Percentiles rank a stretch among this genome's conserved stretches.
phyloP scores from a whole-genome alignment of 2,113 vertebrate species.

The Taurulus bubalis region DNA sequence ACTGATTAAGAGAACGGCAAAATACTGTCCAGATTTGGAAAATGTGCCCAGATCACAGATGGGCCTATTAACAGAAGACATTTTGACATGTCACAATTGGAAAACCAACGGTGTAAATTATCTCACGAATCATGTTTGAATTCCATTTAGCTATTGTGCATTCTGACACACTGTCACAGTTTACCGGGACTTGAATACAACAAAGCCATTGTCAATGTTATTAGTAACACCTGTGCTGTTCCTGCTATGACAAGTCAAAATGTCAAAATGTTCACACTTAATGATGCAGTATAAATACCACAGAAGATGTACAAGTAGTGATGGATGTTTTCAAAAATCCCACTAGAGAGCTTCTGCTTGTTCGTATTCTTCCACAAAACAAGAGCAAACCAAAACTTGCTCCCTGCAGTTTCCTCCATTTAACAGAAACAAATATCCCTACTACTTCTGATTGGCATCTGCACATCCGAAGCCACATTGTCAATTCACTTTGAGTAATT shows the following conservation, averaged over 20 bases:
- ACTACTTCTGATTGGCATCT: constrained; percentile 9
- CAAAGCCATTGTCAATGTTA: neutral
- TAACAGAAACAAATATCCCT: neutral
- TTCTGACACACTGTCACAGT: neutral
- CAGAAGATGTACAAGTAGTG: neutral
- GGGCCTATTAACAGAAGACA: neutral
- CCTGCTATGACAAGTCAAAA: neutral
- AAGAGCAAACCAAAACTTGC: neutral
- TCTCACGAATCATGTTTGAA: neutral
- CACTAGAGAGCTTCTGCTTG: neutral
- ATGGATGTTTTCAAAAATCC: constrained; percentile 10
- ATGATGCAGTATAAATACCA: constrained; percentile 4
- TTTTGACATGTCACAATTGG: no score
- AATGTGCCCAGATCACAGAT: neutral
- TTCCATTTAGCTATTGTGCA: neutral
- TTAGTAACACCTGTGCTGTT: neutral
- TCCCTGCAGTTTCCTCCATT: neutral
- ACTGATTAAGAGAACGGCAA: no score
- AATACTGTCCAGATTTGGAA: neutral
- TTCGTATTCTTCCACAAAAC: neutral
- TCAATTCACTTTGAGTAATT: constrained; percentile 4
- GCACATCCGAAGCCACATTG: neutral
- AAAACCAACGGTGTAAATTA: neutral
- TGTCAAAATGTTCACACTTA: neutral
- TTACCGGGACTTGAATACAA: neutral